Conservation (phyloP, 2,888 invertebrate species). For the Marasmarcha lunaedactyla region DNA sequence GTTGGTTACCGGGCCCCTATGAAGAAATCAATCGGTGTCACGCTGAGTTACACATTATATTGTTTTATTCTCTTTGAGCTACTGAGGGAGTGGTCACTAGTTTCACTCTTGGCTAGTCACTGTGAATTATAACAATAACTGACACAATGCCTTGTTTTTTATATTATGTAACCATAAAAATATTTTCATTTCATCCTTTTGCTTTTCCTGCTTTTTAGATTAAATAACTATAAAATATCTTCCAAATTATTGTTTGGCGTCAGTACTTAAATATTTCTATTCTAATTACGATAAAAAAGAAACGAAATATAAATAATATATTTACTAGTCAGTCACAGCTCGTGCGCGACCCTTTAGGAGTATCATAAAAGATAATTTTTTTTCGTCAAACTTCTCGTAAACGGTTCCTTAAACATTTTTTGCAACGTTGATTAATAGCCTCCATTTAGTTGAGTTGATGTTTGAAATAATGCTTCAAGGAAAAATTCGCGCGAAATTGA, state of each 20-base stretch:
- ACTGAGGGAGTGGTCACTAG: slow-evolving; percentile 10
- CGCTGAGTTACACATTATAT: slow-evolving; percentile 30
- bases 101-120: not conserved
- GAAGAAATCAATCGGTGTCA: slow-evolving; percentile 39
- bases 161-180: too few relatives aligned
- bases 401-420: slow-evolving; percentile 37
- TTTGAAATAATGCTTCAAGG: slow-evolving; percentile 26
- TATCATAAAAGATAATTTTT: slow-evolving; percentile 30
- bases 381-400: slow-evolving; percentile 32
- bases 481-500: slow-evolving; percentile 26
- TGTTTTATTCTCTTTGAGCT: slow-evolving; percentile 31
- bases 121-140: too few relatives aligned
- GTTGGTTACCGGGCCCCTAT: slow-evolving; percentile 28
- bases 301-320: too few relatives aligned
- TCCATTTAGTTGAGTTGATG: slow-evolving; percentile 26
- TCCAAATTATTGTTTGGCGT: too few relatives aligned
- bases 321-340: slow-evolving; percentile 14
- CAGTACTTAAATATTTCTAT: too few relatives aligned
- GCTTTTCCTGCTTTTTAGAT: too few relatives aligned
- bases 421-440: slow-evolving; percentile 42
- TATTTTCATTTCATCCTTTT: too few relatives aligned
- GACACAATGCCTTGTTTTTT: too few relatives aligned
- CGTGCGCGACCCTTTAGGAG: slow-evolving; percentile 22
- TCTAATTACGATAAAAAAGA: too few relatives aligned
- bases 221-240: too few relatives aligned